Evolutionary conservation across 53 echinoderm and acorn worm genomes (phyloP).

Genomic region (Luidia sarsii): DNA sequence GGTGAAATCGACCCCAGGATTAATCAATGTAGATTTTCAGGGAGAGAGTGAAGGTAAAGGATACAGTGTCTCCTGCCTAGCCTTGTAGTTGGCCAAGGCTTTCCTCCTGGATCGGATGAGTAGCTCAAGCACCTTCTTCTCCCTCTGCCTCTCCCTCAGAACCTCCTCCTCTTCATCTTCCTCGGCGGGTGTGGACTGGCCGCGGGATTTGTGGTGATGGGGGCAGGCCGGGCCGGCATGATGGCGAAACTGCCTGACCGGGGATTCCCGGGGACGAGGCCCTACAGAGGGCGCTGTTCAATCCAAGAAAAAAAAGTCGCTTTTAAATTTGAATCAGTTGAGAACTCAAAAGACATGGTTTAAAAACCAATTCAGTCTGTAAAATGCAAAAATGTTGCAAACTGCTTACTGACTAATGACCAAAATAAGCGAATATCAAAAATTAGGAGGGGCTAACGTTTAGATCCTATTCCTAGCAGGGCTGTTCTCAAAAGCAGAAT

Average conservation of each 20-base stretch:
- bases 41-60: too few relatives aligned
- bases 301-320: background rate
- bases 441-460: too few relatives aligned
- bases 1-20: too few relatives aligned
- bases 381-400: too few relatives aligned
- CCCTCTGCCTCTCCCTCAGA: constrained; percentile 71
- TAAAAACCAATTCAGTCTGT: background rate
- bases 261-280: constrained; percentile 14
- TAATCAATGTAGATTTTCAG: too few relatives aligned
- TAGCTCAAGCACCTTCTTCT: constrained; percentile 82
- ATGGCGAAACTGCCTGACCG: constrained; percentile 50
- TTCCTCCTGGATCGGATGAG: constrained; percentile 85
- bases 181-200: constrained; percentile 42
- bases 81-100: constrained; percentile 84
- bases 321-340: background rate
- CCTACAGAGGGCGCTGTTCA: constrained; percentile 21
- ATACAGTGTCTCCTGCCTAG: constrained; percentile 95
- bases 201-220: constrained; percentile 65
- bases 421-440: too few relatives aligned
- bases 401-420: too few relatives aligned
- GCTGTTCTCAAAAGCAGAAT: too few relatives aligned
- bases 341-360: background rate
- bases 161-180: constrained; percentile 58
- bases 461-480: too few relatives aligned
- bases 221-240: constrained; percentile 68